Evolutionary conservation across 92 coral and sea anemone genomes (phyloP), one percentile per base, ranked within the genome.

Genomic region (Phenganax subtilis): DNA sequence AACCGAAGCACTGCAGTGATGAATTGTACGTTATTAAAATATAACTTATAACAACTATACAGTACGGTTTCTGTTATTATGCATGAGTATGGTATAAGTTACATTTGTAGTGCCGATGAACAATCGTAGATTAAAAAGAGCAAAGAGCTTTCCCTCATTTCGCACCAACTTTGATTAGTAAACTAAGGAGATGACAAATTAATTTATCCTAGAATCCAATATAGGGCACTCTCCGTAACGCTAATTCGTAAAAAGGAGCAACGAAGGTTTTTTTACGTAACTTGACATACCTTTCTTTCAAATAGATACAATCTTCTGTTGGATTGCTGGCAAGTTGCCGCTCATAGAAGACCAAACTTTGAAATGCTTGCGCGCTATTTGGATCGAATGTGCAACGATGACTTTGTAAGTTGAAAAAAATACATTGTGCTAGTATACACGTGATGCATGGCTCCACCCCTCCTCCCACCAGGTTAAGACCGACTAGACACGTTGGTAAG

Each of bases 291-390:
- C 17, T 11, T 72, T 12, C 55, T 16, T 14, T 62, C 8, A 52
- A 61, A 14, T 77, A 94, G 98, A 66, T 94, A 94, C 62, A 81
- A 82, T 52, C 73, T 91, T 54, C 88, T 94, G 92, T 73, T 94
- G 87, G 98, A 94, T 58, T 94, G 98, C 75, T 94, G 98, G 98
- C 96, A 94, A 78, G 94, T 90, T 72, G 80, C 97, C n/a, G 81
- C 97, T 15, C 98, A 92, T 85, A 84, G 97, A 47, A 84, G 98
- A 70, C 98, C 96, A 75, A 91, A 89, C 28, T 92, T 94, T 84
- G 77, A 88, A 7, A 97, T 92, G 72, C 90, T 89, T 53, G 91
- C 97, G 51, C 93, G 96, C 37, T 93, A 91, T 82, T 85, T 94
- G 68, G 91, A 87, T 82, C 92, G 90, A 74, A 80, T 94, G 89